Evolutionary conservation across 2,888 invertebrate genomes (phyloP).

Genomic region (Glyphotaelius pellucidus): DNA sequence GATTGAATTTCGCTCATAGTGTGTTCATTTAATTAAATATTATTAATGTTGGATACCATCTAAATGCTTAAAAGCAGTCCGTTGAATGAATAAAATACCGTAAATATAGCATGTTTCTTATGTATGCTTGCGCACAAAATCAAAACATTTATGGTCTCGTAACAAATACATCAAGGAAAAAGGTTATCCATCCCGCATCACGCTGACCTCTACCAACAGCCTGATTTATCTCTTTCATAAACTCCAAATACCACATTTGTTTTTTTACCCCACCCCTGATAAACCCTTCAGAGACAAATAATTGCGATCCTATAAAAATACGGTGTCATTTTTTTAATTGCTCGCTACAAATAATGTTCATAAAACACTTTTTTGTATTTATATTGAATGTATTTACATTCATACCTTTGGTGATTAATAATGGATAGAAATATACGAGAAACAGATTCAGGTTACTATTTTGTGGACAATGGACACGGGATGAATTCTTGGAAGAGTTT

Average conservation of each 20-base stretch:
- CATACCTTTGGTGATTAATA: background rate
- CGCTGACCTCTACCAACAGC: constrained; percentile 45
- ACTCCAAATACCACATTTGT: constrained; percentile 61
- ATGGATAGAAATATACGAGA: background rate
- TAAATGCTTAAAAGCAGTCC: no score
- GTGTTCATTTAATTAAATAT: no score
- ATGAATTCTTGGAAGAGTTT: no score
- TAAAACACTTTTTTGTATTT: background rate
- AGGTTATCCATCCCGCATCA: background rate
- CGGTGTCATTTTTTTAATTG: constrained; percentile 34
- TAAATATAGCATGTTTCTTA: no score
- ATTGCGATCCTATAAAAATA: constrained; percentile 52
- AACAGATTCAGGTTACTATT: no score
- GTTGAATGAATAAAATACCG: no score
- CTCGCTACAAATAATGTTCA: background rate
- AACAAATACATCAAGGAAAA: background rate
- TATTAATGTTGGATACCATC: no score
- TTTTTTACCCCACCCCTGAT: constrained; percentile 45
- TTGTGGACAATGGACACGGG: no score
- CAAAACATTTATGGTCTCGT: background rate
- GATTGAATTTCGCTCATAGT: no score
- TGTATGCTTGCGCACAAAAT: background rate
- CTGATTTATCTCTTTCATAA: constrained; percentile 65
- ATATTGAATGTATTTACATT: background rate
- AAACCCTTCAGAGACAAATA: constrained; percentile 52